These are phyloP conservation scores for Macropus fuliginosus DNA, from an alignment of 2,797 vertebrate genomes.

Conservation along the genomic window DNA sequence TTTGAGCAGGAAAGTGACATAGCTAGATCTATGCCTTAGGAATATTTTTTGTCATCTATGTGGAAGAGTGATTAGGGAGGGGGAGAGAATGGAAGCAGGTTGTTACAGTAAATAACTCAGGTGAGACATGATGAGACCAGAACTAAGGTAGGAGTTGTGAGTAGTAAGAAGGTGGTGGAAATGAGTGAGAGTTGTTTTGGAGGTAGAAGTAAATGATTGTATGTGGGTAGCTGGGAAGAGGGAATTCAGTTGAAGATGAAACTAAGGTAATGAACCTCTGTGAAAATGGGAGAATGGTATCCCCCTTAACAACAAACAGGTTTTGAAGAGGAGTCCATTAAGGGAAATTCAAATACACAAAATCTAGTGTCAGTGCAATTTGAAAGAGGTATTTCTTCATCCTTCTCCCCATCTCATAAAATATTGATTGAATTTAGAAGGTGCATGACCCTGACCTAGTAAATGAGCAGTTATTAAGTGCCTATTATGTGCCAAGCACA, in stretches of 20 bases:
- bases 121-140: not conserved
- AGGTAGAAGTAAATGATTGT: not conserved
- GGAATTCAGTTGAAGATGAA: not conserved
- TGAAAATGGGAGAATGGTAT: not conserved
- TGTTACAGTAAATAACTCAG: not conserved
- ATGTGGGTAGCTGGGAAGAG: not conserved
- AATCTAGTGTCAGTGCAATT: not conserved
- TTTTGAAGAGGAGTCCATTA: not conserved
- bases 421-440: not conserved
- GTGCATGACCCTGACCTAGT: not conserved
- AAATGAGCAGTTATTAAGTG: not conserved
- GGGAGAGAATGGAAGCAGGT: not conserved
- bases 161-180: not conserved
- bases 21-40: too few species aligned
- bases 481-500: not conserved
- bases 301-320: not conserved
- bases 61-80: not conserved
- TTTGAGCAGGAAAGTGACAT: not conserved
- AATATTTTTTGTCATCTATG: too few species aligned
- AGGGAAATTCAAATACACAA: not conserved
- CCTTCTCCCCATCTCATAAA: not conserved
- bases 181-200: not conserved
- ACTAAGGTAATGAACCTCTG: not conserved
- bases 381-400: not conserved
- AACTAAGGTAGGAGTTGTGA: not conserved